Evolutionary conservation across 2,888 invertebrate species (phyloP), one percentile per base, ranked within the genome.

Genomic region (Reticulitermes lucifugus): DNA sequence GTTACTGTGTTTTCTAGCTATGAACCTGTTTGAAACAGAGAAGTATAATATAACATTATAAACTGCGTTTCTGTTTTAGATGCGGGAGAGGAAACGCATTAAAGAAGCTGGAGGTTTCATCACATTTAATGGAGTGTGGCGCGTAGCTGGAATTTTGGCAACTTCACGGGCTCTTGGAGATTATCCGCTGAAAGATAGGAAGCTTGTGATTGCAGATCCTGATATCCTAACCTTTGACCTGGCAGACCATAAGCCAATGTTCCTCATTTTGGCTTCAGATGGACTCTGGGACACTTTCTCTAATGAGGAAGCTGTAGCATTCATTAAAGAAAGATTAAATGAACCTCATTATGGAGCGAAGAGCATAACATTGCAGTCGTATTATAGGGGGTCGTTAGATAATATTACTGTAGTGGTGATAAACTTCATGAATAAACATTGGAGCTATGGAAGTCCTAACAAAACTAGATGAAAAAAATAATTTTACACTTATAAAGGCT

Each of bases 271-370:
- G 86, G 99, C 98, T 22, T 97, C 98, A 0, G 99, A 99, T 92
- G 99, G 99, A 2, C 93, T 99, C 59, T 99, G 98, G 98, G 99
- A 99, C 90, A 98, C 97, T 35, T 98, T 98, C 90, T 93, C 95
- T 75, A 98, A 98, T 91, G 98, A 98, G 90, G 98, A 98, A 91
- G 98, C 98, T 46, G 95, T 98, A 22, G 95, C 94, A 88, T 98
- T 96, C 90, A 95, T 98, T 84, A 96, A 96, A 91, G 96, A 97
- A 89, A 94, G 96, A 88, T 92, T 98, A 73, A 94, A 96, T 89
- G 98, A 98, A 91, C 94, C 96, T 7, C 96, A 97, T 90, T 96
- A 94, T 91, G 98, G 98, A 87, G 98, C 98, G 84, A 98, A 97
- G 91, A 97, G 97, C 90, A 93, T 99, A 88, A 96, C 97, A 41